A percentile compares a stretch with the other conserved stretches of the same genome.
These are phyloP conservation scores for Dolichallabes microphthalmus DNA, from an alignment of 2,113 vertebrate genomes.

Conservation along the genomic window DNA sequence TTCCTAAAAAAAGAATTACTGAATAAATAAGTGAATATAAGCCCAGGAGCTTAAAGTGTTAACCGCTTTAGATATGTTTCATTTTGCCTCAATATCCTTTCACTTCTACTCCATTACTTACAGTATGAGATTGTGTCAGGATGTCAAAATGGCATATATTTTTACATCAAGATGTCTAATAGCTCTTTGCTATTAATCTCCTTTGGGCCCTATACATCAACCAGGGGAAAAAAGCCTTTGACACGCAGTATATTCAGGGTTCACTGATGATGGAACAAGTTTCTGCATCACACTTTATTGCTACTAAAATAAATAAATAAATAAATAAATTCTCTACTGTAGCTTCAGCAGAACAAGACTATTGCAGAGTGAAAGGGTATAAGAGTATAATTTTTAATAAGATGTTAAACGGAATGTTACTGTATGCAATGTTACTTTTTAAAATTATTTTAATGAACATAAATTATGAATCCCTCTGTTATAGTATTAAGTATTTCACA, in stretches of 20 bases:
- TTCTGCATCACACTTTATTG: not conserved
- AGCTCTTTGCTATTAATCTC: not conserved
- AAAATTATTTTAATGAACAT: not conserved
- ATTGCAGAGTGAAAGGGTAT: not conserved
- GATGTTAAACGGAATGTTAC: not conserved
- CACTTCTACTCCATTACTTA: not conserved
- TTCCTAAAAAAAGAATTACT: not conserved
- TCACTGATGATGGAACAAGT: not conserved
- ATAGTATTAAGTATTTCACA: not conserved
- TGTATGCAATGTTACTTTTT: not conserved
- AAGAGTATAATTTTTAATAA: not conserved
- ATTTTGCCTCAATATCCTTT: not conserved
- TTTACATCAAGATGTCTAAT: not conserved
- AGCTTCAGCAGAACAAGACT: not conserved
- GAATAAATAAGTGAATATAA: not conserved
- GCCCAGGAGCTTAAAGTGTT: not conserved
- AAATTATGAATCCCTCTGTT: too few relatives aligned
- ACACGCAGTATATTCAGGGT: not conserved
- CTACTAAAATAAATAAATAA: not conserved
- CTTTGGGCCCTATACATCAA: not conserved
- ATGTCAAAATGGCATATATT: not conserved
- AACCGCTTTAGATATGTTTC: not conserved
- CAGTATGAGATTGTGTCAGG: not conserved
- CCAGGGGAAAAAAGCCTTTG: not conserved
- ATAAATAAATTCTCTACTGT: not conserved